A percentile compares a stretch with the other conserved stretches of the same genome.
Evolutionary conservation across 2,113 vertebrate genomes (phyloP).

Genomic region (Scopus umbretta): DNA sequence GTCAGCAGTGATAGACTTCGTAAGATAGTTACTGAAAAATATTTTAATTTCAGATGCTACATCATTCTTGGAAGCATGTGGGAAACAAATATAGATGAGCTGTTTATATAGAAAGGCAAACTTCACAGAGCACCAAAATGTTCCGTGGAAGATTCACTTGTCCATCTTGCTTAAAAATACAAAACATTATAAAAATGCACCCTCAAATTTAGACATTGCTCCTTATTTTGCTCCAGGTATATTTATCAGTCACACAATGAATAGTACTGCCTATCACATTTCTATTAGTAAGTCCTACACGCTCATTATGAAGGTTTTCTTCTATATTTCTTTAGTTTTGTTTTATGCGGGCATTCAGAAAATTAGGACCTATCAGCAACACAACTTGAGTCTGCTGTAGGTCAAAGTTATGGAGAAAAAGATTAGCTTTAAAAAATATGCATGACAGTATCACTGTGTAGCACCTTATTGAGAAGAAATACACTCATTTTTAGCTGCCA

Average conservation of each 20-base stretch:
- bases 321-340: neutral
- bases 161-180: neutral
- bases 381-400: neutral
- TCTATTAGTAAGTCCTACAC: neutral
- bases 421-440: neutral
- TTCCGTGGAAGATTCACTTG: neutral
- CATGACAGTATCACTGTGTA: neutral
- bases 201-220: neutral
- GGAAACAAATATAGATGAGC: conserved; percentile 24
- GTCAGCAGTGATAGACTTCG: neutral
- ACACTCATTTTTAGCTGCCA: conserved; percentile 9
- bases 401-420: neutral
- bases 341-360: neutral
- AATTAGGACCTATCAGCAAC: neutral
- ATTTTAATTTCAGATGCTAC: conserved; percentile 31
- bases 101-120: conserved; percentile 16
- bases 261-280: neutral
- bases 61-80: conserved; percentile 27
- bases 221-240: neutral
- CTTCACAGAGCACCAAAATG: neutral
- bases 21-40: neutral
- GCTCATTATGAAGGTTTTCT: neutral
- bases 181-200: neutral
- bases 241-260: neutral
- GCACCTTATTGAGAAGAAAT: neutral